Evolutionary conservation across 2,113 vertebrate species (phyloP).

Genomic region (Albula glossodonta): DNA sequence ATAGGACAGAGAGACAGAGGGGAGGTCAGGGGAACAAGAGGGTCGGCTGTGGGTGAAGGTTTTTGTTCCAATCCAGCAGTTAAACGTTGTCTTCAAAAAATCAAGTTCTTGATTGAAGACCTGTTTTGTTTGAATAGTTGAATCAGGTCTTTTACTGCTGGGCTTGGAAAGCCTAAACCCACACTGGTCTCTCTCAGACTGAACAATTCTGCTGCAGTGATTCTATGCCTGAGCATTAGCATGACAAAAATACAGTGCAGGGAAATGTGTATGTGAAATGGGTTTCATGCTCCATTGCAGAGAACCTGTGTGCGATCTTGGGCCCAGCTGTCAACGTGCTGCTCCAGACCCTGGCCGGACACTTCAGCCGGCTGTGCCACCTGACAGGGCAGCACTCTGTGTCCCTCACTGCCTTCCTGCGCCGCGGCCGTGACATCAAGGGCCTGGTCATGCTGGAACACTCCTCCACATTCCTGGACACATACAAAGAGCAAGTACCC

Average conservation of each 20-base stretch:
- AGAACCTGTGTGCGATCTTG: constrained; percentile 76
- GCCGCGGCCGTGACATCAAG: constrained; percentile 74
- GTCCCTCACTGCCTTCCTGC: constrained; percentile 85
- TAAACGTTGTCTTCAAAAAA: too few relatives aligned
- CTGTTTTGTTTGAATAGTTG: too few relatives aligned
- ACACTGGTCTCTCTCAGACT: too few relatives aligned
- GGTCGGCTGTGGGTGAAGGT: too few relatives aligned
- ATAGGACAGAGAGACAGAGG: neutral
- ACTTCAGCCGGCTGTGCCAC: constrained; percentile 86
- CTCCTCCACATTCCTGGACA: constrained; percentile 83
- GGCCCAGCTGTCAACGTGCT: constrained; percentile 69
- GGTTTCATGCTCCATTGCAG: constrained; percentile 60
- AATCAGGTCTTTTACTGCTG: too few relatives aligned
- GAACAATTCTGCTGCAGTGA: too few relatives aligned
- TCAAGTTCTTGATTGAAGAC: too few relatives aligned
- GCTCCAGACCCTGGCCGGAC: constrained; percentile 80
- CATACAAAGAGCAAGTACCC: constrained; percentile 82
- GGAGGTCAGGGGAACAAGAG: neutral
- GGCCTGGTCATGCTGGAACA: constrained; percentile 86
- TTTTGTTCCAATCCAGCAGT: too few relatives aligned
- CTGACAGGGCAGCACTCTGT: constrained; percentile 89
- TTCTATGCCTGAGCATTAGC: too few relatives aligned
- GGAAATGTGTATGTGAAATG: neutral
- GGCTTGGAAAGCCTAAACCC: too few relatives aligned
- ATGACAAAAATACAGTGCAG: too few relatives aligned